Conservation (phyloP, 2,113 vertebrate species). For the Periophthalmus modestus region DNA sequence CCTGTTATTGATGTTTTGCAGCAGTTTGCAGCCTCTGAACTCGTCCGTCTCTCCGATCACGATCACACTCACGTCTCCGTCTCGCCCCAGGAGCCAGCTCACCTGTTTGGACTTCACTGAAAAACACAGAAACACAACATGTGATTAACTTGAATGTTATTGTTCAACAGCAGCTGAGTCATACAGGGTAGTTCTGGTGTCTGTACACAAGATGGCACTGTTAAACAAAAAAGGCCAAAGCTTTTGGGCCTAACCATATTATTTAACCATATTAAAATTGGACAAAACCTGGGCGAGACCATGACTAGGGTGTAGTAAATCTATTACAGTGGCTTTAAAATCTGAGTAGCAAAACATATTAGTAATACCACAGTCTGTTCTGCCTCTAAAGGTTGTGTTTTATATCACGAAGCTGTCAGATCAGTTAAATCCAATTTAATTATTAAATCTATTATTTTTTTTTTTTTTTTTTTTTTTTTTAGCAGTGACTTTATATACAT, state of each 20-base stretch:
- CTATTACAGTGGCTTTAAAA: too few species aligned
- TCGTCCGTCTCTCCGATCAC: conserved; percentile 75
- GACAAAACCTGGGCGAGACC: too few species aligned
- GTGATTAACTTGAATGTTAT: neutral
- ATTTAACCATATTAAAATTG: too few species aligned
- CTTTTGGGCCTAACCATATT: neutral
- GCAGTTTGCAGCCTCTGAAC: conserved; percentile 67
- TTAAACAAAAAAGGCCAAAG: conserved; percentile 31
- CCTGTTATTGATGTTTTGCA: conserved; percentile 62
- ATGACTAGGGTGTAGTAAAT: too few species aligned
- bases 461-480: too few species aligned
- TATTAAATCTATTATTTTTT: too few species aligned
- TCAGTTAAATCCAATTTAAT: too few species aligned
- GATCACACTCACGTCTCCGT: conserved; percentile 76
- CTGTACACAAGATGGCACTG: conserved; percentile 64
- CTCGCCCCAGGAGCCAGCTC: conserved; percentile 75
- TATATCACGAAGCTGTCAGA: too few species aligned
- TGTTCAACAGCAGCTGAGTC: neutral
- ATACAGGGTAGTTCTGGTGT: conserved; percentile 18
- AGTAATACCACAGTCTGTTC: too few species aligned
- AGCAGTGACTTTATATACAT: too few species aligned
- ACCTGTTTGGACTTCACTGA: conserved; percentile 73
- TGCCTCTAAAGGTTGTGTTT: too few species aligned
- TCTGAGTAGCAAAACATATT: too few species aligned
- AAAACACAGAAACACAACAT: neutral